Evolutionary conservation across 2,797 vertebrate genomes (phyloP).

Genomic region (Gambusia yucatana): DNA sequence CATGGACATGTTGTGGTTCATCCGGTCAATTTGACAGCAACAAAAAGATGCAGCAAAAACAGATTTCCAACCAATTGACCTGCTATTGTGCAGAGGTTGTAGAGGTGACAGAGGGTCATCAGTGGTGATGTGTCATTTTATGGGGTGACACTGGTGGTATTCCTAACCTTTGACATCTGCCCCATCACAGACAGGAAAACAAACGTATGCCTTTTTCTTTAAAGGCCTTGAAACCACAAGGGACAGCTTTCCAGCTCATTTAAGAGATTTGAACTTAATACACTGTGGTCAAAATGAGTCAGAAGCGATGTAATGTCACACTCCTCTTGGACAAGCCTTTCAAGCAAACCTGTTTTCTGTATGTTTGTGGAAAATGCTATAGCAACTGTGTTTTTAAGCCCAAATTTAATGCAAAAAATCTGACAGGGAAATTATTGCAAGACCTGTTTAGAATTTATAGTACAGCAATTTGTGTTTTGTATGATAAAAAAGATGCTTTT

Average conservation of each 20-base stretch:
- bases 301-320: conserved; percentile 11
- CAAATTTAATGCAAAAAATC: not conserved
- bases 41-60: conserved; percentile 45
- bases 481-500: not conserved
- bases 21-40: conserved; percentile 43
- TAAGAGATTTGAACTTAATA: conserved; percentile 58
- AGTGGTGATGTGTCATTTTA: conserved; percentile 51
- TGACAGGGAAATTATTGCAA: not conserved
- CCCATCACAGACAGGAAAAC: conserved; percentile 52
- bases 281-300: conserved; percentile 56
- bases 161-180: conserved; percentile 53
- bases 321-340: not conserved
- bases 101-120: conserved; percentile 42
- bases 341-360: not conserved
- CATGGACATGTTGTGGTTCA: conserved; percentile 59
- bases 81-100: conserved; percentile 54
- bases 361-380: not conserved
- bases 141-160: conserved; percentile 50
- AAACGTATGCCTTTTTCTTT: conserved; percentile 60
- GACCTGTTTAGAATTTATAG: not conserved
- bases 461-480: not conserved
- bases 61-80: conserved; percentile 64
- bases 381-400: not conserved
- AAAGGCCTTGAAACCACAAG: conserved; percentile 53
- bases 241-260: conserved; percentile 60